phyloP scores from a whole-genome alignment of 2,888 invertebrate species.

The Acronicta alni region DNA sequence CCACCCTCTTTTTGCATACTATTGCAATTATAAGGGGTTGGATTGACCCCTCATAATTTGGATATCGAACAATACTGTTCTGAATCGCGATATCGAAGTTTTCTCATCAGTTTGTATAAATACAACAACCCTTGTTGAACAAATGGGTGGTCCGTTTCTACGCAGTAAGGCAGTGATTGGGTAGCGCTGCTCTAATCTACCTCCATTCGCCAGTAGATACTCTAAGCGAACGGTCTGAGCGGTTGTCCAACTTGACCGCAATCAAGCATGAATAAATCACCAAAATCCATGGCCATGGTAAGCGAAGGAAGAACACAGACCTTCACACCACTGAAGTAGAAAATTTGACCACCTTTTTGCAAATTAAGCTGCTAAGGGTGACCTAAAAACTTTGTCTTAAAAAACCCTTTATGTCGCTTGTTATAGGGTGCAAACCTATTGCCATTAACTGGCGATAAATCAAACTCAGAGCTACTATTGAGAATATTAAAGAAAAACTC shows the following conservation, averaged over 20 bases:
- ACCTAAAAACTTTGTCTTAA: no score
- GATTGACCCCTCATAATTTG: not conserved
- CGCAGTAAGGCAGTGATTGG: constrained; percentile 25
- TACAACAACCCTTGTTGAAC: rapidly evolving
- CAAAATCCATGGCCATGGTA: no score
- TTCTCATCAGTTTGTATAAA: not conserved
- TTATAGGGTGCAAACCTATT: no score
- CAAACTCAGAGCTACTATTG: no score
- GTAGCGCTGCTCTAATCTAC: constrained; percentile 16
- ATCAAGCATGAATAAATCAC: no score
- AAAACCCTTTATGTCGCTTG: no score
- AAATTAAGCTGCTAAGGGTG: no score
- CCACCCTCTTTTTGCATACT: not conserved
- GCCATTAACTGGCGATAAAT: no score
- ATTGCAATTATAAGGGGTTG: not conserved
- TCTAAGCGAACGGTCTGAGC: no score
- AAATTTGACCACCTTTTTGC: constrained; percentile 33
- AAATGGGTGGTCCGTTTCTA: constrained; percentile 28
- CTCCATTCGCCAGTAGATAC: no score
- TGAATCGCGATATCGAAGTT: constrained; percentile 32
- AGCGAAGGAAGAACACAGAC: not conserved
- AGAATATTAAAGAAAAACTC: no score
- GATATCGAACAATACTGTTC: constrained; percentile 11
- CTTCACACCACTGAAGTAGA: constrained; percentile 37
- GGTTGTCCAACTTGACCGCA: no score